Percentiles rank a stretch among this genome's conserved stretches.
phyloP scores from a whole-genome alignment of 2,113 vertebrate species.

The Sula dactylatra region DNA sequence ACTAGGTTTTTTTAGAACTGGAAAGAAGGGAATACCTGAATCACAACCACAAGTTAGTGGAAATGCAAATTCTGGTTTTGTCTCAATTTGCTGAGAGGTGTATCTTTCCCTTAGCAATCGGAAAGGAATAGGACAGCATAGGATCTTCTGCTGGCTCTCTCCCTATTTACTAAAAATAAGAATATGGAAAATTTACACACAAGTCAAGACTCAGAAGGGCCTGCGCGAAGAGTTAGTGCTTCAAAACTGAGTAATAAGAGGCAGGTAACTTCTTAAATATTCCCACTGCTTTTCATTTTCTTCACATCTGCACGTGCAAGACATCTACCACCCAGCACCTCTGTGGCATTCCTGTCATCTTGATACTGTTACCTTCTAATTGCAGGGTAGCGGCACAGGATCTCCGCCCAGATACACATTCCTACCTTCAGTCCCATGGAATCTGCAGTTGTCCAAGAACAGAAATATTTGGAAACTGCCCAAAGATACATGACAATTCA shows the following conservation, averaged over 20 bases:
- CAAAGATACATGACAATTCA: not conserved
- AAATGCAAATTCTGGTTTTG: not conserved
- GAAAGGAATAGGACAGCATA: not conserved
- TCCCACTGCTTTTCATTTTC: not conserved
- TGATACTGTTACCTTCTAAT: accelerated
- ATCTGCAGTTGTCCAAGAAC: not conserved
- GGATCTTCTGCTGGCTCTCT: not conserved
- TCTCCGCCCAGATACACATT: not conserved
- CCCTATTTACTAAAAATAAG: not conserved
- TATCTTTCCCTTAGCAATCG: not conserved
- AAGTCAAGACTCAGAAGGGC: not conserved
- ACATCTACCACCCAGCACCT: not conserved
- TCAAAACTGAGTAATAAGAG: not conserved
- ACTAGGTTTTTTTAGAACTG: not conserved
- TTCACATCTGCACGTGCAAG: not conserved
- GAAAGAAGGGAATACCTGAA: not conserved
- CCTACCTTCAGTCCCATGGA: not conserved
- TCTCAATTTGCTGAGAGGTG: not conserved
- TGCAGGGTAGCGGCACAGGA: not conserved
- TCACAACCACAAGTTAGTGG: not conserved
- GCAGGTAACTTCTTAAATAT: not conserved
- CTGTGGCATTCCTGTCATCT: not conserved
- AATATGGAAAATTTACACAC: not conserved
- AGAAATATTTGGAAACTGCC: not conserved
- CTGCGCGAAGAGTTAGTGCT: not conserved